Conservation (phyloP, 2,888 invertebrate genomes). For the Tubulanus polymorphus region DNA sequence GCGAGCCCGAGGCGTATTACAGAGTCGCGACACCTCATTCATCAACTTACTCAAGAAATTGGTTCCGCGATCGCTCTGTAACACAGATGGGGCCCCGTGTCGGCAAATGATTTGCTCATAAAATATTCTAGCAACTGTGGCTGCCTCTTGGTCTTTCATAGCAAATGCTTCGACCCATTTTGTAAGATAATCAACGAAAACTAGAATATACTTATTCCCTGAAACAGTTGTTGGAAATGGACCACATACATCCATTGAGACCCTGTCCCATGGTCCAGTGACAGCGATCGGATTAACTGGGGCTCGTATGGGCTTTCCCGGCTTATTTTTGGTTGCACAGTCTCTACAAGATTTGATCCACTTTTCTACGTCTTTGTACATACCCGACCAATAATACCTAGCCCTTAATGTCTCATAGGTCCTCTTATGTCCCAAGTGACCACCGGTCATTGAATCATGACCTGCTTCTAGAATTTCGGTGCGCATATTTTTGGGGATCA, state of each 20-base stretch:
- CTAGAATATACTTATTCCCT: conserved; percentile 12
- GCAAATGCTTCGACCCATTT: conserved; percentile 25
- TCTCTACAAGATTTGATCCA: background rate
- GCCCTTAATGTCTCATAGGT: background rate
- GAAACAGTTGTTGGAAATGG: background rate
- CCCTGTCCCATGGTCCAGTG: background rate
- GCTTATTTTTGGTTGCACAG: background rate
- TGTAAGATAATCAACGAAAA: conserved; percentile 18
- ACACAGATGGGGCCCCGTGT: background rate
- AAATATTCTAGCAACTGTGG: conserved; percentile 7
- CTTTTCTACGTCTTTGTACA: background rate
- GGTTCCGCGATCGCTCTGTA: background rate
- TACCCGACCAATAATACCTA: background rate
- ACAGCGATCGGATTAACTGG: background rate
- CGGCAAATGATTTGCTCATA: background rate
- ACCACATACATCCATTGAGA: background rate
- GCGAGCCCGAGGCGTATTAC: background rate
- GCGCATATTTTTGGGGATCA: background rate
- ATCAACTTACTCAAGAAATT: background rate
- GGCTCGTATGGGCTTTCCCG: background rate
- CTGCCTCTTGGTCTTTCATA: conserved; percentile 20
- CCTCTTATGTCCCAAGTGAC: background rate
- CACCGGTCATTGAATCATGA: background rate
- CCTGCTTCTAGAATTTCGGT: background rate
- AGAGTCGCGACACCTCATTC: background rate